phyloP scores from a whole-genome alignment of 2,113 vertebrate species.

The Aepyceros melampus region DNA sequence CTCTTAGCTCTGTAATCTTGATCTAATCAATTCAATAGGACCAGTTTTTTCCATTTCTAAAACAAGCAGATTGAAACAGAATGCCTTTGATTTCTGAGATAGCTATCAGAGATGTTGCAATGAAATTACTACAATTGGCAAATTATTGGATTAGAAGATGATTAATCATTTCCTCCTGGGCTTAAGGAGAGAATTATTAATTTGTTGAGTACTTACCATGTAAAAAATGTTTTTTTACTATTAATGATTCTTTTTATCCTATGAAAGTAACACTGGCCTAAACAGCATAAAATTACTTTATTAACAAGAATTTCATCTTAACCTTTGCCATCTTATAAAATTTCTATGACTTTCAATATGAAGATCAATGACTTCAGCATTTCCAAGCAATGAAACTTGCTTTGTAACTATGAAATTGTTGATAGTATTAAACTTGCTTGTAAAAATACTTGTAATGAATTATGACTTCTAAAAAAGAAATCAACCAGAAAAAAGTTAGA shows the following conservation, averaged over 20 bases:
- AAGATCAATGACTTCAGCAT: neutral
- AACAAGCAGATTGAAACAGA: slow-evolving; percentile 17
- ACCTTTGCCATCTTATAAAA: neutral
- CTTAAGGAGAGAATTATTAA: slow-evolving; percentile 12
- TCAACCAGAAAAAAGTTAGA: neutral
- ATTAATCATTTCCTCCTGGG: slow-evolving; percentile 21
- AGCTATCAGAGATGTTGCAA: neutral
- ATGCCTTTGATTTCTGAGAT: slow-evolving; percentile 26
- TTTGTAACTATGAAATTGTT: slow-evolving; percentile 5
- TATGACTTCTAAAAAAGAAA: neutral
- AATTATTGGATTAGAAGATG: slow-evolving; percentile 43
- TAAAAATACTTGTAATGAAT: slow-evolving; percentile 41
- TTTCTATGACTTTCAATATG: neutral
- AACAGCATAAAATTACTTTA: slow-evolving; percentile 25
- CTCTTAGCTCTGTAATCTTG: neutral
- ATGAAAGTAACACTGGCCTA: neutral
- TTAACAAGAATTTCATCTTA: slow-evolving; percentile 38
- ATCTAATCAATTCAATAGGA: neutral
- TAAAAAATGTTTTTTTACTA: slow-evolving; percentile 27
- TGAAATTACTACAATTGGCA: slow-evolving; percentile 13
- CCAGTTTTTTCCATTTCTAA: neutral
- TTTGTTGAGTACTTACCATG: neutral
- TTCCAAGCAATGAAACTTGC: neutral
- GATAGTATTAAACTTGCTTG: neutral
- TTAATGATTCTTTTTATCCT: neutral